A percentile compares a stretch with the other conserved stretches of the same genome.
These are phyloP conservation scores for Gambusia affinis DNA, from an alignment of 2,113 vertebrate genomes.

Conservation along the genomic window DNA sequence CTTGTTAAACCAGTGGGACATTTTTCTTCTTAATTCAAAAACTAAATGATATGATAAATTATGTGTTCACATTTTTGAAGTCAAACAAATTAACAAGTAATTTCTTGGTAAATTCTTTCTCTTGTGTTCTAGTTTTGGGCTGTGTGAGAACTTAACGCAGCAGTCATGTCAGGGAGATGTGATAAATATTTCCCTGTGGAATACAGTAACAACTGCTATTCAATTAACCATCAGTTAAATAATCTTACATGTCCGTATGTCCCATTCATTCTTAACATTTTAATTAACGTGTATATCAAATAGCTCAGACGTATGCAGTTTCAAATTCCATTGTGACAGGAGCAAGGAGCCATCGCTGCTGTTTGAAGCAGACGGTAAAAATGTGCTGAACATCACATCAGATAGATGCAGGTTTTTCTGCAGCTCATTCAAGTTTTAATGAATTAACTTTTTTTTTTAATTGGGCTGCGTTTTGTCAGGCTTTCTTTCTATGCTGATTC, in stretches of 20 bases:
- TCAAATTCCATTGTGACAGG: constrained; percentile 36
- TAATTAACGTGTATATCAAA: constrained; percentile 52
- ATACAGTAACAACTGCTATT: constrained; percentile 17
- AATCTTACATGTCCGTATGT: constrained; percentile 30
- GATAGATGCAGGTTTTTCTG: constrained; percentile 64
- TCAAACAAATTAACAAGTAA: constrained; percentile 9
- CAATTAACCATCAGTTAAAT: constrained; percentile 31
- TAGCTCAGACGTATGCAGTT: constrained; percentile 26
- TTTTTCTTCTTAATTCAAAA: constrained; percentile 2
- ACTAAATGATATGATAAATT: constrained; percentile 19
- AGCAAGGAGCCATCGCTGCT: constrained; percentile 44
- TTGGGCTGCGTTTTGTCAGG: constrained; percentile 64
- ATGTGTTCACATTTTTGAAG: constrained; percentile 8
- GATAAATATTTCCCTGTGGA: constrained; percentile 36
- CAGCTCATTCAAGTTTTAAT: constrained; percentile 66
- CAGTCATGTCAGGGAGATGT: constrained; percentile 16
- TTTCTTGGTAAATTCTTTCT: constrained; percentile 26
- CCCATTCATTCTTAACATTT: constrained; percentile 37
- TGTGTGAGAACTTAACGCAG: neutral
- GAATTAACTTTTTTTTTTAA: constrained; percentile 68
- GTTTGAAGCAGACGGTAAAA: constrained; percentile 11
- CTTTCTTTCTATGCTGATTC: constrained; percentile 43
- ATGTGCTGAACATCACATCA: constrained; percentile 59
- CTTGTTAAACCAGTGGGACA: neutral
- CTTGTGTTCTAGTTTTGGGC: constrained; percentile 16